phyloP scores from a whole-genome alignment of 2,113 vertebrate species.

The Actenoides lindsayi region DNA sequence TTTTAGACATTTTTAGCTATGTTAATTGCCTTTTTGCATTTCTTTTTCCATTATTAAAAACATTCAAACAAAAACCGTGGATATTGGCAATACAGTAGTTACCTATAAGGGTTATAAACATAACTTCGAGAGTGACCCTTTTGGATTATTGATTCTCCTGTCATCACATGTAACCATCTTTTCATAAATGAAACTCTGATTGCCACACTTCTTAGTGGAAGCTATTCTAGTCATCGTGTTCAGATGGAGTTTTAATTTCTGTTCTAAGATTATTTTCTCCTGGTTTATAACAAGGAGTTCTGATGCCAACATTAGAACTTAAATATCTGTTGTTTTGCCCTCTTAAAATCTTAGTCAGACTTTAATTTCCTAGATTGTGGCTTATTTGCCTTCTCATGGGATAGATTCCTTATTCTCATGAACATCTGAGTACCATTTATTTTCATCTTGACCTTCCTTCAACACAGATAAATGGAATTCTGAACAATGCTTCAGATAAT shows the following conservation, averaged over 20 bases:
- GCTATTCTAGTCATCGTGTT: neutral
- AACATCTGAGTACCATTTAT: constrained; percentile 8
- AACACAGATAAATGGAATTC: constrained; percentile 32
- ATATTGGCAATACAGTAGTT: neutral
- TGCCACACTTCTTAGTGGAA: neutral
- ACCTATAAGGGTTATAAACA: neutral
- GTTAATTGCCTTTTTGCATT: neutral
- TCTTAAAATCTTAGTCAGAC: constrained; percentile 15
- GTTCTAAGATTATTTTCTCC: neutral
- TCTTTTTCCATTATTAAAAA: neutral
- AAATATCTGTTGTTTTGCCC: constrained; percentile 5
- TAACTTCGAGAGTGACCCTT: neutral
- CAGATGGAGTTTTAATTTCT: neutral
- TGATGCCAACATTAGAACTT: neutral
- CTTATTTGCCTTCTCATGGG: constrained; percentile 33
- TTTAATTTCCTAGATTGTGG: constrained; percentile 22
- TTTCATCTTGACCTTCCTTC: constrained; percentile 38
- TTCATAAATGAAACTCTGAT: neutral
- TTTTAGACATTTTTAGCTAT: neutral
- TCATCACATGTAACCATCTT: neutral
- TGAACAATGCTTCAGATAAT: neutral
- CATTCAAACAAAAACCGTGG: neutral
- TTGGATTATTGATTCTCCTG: neutral
- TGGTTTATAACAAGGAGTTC: neutral
- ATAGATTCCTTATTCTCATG: constrained; percentile 17